Evolutionary conservation across 2,888 invertebrate genomes (phyloP), one percentile per base, ranked within the genome.

Genomic region (Lithophane semibrunnea): DNA sequence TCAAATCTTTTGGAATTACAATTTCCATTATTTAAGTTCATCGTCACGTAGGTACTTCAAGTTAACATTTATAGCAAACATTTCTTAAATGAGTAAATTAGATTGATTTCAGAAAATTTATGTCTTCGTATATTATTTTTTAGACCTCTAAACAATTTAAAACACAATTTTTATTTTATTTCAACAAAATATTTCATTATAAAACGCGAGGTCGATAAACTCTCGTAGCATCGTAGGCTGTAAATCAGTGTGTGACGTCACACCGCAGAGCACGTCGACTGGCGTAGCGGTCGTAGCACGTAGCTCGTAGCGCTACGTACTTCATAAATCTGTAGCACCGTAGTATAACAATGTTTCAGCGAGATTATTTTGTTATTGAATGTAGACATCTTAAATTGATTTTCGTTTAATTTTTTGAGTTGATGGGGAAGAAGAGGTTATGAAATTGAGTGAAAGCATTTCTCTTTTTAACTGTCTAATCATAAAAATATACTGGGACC

Each of bases 181-280:
- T 13, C 2, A 42, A 63, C 44, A 47, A 65, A 72, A 79, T 69
- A 76, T 79, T 83, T 80, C 69, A 77, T 76, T 76, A 82, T 64
- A 79, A 84, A 86, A 76, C 71, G 63, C 73, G 83, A 85, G 91
- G 91, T 90, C 90, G 86, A 90, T 90, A 89, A 89, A 90, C 91
- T 87, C 85, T 87, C 84, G 88, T 86, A 88, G 89, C 85, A 77
- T 77, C 84, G 89, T 90, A 90, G 89, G 88, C 90, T 82, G 89
- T 92, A 93, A 92, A 93, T 92, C 92, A 91, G 89, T 82, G 83
- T 81, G 88, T 92, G 93, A 92, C 90, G 91, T 92, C 91, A 90
- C 79, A 83, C 85, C 82, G 87, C 89, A 88, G 87, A 89, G 88
- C 83, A 74, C 82, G 82, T 78, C 79, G 77, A 74, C 80, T 66